Percentiles rank a stretch among this genome's conserved stretches.
These are phyloP conservation scores for Margarornis squamiger DNA, from an alignment of 2,797 vertebrate species.

Conservation along the genomic window DNA sequence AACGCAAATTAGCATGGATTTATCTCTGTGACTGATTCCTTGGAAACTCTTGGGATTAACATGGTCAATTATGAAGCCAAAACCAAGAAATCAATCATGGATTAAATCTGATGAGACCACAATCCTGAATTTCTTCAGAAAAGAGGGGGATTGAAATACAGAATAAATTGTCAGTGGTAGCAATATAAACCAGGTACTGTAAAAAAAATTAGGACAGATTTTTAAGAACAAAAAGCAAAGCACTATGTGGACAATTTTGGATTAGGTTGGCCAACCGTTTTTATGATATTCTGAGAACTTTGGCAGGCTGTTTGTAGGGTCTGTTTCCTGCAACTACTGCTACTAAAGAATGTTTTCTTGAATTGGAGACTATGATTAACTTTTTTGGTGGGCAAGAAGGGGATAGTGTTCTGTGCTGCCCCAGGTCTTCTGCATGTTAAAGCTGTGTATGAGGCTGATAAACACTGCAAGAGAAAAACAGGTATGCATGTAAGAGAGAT, in stretches of 20 bases:
- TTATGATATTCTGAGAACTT: neutral
- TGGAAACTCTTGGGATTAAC: constrained; percentile 27
- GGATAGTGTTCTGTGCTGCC: neutral
- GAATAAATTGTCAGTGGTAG: neutral
- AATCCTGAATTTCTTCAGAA: constrained; percentile 23
- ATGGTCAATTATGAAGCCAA: constrained; percentile 8
- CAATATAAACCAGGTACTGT: neutral
- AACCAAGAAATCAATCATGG: neutral
- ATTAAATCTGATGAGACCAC: neutral
- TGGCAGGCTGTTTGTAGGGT: neutral
- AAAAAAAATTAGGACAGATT: neutral
- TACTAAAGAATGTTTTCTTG: constrained; percentile 1
- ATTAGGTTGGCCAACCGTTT: neutral
- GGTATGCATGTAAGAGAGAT: neutral
- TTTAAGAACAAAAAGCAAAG: constrained; percentile 20
- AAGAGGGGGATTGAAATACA: neutral
- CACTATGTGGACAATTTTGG: neutral
- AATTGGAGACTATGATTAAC: neutral
- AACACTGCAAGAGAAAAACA: neutral
- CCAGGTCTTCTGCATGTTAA: neutral
- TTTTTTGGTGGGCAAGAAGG: neutral
- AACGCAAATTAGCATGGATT: neutral
- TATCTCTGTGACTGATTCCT: constrained; percentile 10
- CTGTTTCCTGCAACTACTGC: constrained; percentile 1
- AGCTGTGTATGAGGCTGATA: neutral